Evolutionary conservation across 2,113 vertebrate species (phyloP), one percentile per base, ranked within the genome.

Genomic region (Macquaria ambigua): DNA sequence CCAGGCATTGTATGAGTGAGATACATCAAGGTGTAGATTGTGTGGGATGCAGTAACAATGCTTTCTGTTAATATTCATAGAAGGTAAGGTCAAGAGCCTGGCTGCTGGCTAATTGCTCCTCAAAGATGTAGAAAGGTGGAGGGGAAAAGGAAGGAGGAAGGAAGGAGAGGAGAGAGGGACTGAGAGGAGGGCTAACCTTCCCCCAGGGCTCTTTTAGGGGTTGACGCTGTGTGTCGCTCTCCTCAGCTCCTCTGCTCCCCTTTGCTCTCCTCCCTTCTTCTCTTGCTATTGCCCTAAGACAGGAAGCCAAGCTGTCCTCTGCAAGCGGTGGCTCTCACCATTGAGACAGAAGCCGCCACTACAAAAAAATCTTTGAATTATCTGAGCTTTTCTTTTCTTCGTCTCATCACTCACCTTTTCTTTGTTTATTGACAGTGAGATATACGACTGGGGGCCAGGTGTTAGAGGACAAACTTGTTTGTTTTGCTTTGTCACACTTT

Each of bases 161-260:
- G 71, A 75, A 34, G 70, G 59, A 79, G 74, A 74, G 66, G 77
- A 75, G 39, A 76, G 58, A 71, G 80, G 46, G 72, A 79, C 79
- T 73, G 73, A 88, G 89, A 86, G 70, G 81, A 83, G 75, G 77
- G 69, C 69, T 95, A 87, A 95, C 94, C 95, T 95, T 93, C 93
- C 95, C 93, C 82, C 88, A 89, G 93, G 95, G 88, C 81, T 94
- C 90, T 95, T 93, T 91, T 63, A 90, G 90, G 91, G 82, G 74
- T 79, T 91, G 87, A 59, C 16, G 56, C 76, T 59, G 75, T 86
- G 70, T 87, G 85, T 67, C 58, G 20, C 81, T 77, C 84, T 87
- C 82, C 74, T 85, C 89, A 23, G 80, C 89, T 93, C 87, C 87
- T 85, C 83, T 79, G 78, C 83, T 86, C 77, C 80, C 77, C 63